phyloP scores from a whole-genome alignment of 1,140 invertebrate genomes.

The Saccostrea cuccullata region DNA sequence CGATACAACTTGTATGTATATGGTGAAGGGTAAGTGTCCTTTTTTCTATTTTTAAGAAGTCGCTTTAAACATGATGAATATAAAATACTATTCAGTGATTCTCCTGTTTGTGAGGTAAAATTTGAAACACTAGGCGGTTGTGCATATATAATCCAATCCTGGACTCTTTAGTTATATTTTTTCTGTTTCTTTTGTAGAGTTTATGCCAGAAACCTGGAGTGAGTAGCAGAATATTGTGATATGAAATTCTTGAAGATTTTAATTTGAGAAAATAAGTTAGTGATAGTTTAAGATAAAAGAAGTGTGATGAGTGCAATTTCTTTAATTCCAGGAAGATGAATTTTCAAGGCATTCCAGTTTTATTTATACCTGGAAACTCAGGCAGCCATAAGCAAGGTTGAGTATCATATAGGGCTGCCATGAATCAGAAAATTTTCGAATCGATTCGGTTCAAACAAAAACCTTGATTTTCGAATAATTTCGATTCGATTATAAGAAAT shows the following conservation, averaged over 20 bases:
- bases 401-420: too few species aligned
- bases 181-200: not conserved
- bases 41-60: not conserved
- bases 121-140: too few species aligned
- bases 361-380: constrained; percentile 95
- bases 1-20: constrained; percentile 93
- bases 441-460: too few species aligned
- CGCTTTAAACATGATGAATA: not conserved
- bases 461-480: too few species aligned
- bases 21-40: constrained; percentile 87
- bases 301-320: not conserved
- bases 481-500: too few species aligned
- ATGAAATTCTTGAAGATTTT: not conserved
- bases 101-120: too few species aligned
- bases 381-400: constrained; percentile 93
- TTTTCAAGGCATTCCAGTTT: constrained; percentile 91
- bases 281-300: not conserved
- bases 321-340: constrained; percentile 76
- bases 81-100: too few species aligned
- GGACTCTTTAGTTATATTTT: not conserved
- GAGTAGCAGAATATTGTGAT: not conserved
- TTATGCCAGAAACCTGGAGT: constrained; percentile 16
- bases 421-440: too few species aligned
- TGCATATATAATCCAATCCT: not conserved
- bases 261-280: not conserved